phyloP scores from a whole-genome alignment of 30 jellyfish, hydroid and myxozoan species.

The Aurelia aurita complex sp. Pacific region DNA sequence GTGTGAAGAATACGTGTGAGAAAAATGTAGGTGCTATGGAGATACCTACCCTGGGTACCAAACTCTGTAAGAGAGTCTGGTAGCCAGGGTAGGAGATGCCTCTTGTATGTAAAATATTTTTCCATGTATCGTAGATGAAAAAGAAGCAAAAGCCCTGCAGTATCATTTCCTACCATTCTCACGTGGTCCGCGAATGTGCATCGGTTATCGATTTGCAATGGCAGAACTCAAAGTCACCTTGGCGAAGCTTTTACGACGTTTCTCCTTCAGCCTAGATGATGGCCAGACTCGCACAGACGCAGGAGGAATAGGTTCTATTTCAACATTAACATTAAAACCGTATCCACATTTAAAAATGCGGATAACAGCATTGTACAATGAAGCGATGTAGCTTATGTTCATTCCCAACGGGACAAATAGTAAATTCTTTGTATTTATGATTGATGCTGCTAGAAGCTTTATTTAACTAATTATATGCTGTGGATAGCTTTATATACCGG shows the following conservation, averaged over 20 bases:
- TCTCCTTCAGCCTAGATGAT: constrained; percentile 15
- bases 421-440: no score
- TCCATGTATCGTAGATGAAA: neutral
- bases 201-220: constrained; percentile 56
- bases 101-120: no score
- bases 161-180: constrained; percentile 60
- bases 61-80: no score
- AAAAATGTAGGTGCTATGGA: no score
- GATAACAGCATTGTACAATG: neutral
- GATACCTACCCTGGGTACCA: no score
- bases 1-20: no score
- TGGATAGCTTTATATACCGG: no score
- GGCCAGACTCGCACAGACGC: neutral
- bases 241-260: constrained; percentile 20
- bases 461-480: no score
- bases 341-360: constrained; percentile 21
- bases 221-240: constrained; percentile 42
- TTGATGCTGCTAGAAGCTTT: no score
- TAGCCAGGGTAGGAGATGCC: no score
- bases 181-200: constrained; percentile 73
- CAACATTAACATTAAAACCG: constrained; percentile 37
- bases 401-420: no score
- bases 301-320: constrained; percentile 11
- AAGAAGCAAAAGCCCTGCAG: neutral
- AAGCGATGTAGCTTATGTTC: no score